phyloP scores from a whole-genome alignment of 2,113 vertebrate species.

The Rhynchopsitta pachyrhyncha region DNA sequence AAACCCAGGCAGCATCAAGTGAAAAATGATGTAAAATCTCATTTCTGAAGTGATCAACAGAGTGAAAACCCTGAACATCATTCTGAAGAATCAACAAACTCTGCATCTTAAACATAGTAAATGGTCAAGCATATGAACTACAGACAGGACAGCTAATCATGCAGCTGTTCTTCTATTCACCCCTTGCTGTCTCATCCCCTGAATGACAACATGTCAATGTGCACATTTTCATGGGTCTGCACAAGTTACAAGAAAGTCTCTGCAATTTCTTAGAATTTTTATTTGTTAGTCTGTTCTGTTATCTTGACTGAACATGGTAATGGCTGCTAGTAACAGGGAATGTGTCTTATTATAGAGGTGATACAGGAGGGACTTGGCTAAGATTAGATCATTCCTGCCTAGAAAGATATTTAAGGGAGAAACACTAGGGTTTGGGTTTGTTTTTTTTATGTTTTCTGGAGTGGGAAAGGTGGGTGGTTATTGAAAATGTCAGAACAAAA shows the following conservation, averaged over 20 bases:
- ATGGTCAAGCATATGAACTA: neutral
- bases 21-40: neutral
- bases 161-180: neutral
- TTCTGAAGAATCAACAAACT: neutral
- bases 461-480: neutral
- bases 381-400: constrained; percentile 41
- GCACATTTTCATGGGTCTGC: neutral
- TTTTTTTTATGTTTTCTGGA: neutral
- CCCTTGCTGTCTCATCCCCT: neutral
- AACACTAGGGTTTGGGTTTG: neutral
- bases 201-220: neutral
- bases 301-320: neutral
- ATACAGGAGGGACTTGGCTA: neutral
- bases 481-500: neutral
- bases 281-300: neutral
- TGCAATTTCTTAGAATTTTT: neutral
- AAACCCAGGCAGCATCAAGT: neutral
- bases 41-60: neutral
- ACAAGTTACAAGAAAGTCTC: neutral
- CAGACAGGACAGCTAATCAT: neutral
- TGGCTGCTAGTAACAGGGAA: constrained; percentile 31
- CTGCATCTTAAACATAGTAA: neutral
- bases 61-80: neutral
- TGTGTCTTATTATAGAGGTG: neutral
- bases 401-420: constrained; percentile 27